Conservation (phyloP, 2,113 vertebrate species). For the Pithys albifrons region DNA sequence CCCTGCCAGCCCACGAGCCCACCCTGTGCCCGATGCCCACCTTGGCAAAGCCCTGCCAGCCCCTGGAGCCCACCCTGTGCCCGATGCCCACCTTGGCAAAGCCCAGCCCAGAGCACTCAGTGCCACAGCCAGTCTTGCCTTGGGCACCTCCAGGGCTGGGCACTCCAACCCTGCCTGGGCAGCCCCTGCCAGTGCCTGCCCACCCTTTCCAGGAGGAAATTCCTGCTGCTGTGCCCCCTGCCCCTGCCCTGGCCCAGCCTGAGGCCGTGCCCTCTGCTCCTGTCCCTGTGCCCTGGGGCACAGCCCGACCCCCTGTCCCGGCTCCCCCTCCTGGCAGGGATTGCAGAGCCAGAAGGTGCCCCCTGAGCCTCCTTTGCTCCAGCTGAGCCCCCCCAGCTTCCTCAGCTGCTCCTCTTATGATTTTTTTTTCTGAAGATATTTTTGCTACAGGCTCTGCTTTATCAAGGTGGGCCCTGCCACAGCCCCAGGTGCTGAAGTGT, state of each 20-base stretch:
- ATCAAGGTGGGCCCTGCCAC: background rate
- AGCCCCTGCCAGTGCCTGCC: background rate
- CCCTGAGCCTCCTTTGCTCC: background rate
- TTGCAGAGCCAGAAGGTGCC: too few species aligned
- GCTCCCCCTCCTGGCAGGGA: background rate
- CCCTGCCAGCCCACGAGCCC: background rate
- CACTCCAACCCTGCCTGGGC: background rate
- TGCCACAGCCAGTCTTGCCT: background rate
- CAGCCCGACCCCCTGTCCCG: background rate
- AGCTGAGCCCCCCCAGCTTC: background rate
- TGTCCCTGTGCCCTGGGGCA: background rate
- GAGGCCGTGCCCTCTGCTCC: background rate
- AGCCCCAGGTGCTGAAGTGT: fast-evolving
- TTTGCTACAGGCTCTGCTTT: background rate
- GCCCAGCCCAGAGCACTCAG: background rate
- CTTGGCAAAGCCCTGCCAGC: too few species aligned
- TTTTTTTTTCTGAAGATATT: background rate
- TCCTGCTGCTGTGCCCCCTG: background rate
- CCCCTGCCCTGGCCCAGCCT: background rate
- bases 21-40: background rate
- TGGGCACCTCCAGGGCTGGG: background rate
- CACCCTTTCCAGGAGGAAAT: too few species aligned
- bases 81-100: background rate
- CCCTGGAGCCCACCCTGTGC: too few species aligned
- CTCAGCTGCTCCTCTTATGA: background rate